Base-by-base conservation (phyloP, 2,888 invertebrate species). In the Rhamphomyia laevipes region DNA sequence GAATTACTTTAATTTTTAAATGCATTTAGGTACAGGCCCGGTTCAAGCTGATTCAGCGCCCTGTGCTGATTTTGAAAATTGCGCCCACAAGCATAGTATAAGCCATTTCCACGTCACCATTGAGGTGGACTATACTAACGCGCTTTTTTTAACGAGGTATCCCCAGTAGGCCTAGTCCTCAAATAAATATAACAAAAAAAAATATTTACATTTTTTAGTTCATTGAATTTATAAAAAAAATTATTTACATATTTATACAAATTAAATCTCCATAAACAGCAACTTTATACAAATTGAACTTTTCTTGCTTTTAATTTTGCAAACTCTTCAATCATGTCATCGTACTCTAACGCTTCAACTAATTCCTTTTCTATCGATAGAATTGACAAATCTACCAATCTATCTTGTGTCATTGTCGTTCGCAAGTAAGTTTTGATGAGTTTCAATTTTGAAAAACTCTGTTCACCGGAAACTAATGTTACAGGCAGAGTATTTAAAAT, bases 361-460 rank as follows among this genome's bases (percentile, higher is more conserved):
- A 42, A 42, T n/a, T 42, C 42, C 15, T 27, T 42, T 38, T 41
- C 46, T 18, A 46, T 46, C 33, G 40, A 46, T 30, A 46, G 31
- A 35, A 35, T 35, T 12, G 21, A 17, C 31, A 47, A 33, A 47
- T 47, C 42, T n/a, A 42, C 42, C 21, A 33, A 41, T 42, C 47
- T 41, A 46, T 41, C 41, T 16, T 46, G 46, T 27, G 40, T 46
- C 46, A 27, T 41, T 31, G 33, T 42, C 42, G 42, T 42, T 47
- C 42, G 31, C 42, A 46, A 31, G 15, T 41, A 46, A 46, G 41
- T 41, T 18, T 46, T 46, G 17, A 41, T 41, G 30, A 42, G 23
- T 47, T 47, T 42, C 17, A 47, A 47, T 47, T 47, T 47, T 47
- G 47, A 47, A 47, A 48, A 48, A 30, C 43, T 48, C n/a, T 30